Evolutionary conservation across 2,888 invertebrate genomes (phyloP).

Genomic region (Erebia aethiops): DNA sequence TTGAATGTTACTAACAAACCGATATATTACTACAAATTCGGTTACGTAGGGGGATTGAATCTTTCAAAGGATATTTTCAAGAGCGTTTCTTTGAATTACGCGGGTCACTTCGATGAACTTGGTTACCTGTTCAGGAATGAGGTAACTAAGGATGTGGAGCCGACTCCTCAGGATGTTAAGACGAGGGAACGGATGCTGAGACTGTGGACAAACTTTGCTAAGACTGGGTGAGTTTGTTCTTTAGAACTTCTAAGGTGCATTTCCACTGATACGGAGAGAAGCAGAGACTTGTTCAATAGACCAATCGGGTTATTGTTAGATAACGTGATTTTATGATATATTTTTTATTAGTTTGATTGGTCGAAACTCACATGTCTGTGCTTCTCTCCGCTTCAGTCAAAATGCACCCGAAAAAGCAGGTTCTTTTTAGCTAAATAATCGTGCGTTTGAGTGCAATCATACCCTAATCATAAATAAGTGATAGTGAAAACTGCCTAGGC

Average conservation of each 20-base stretch:
- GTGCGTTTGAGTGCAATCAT: neutral
- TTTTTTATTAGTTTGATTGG: no score
- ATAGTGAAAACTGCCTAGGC: no score
- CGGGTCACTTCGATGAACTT: conserved; percentile 68
- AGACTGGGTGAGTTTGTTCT: conserved; percentile 65
- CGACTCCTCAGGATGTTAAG: conserved; percentile 63
- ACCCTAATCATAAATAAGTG: neutral
- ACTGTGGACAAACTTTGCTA: conserved; percentile 78
- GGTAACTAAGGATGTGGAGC: conserved; percentile 58
- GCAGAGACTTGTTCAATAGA: no score
- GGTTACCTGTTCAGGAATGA: conserved; percentile 70
- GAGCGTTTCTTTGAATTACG: conserved; percentile 51
- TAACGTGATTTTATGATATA: no score
- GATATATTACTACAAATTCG: conserved; percentile 70
- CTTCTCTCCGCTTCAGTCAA: no score
- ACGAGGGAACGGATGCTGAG: conserved; percentile 71
- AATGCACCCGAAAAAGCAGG: no score
- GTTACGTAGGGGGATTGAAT: conserved; percentile 70
- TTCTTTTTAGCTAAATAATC: no score
- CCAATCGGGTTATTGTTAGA: no score
- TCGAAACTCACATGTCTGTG: no score
- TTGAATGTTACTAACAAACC: conserved; percentile 65
- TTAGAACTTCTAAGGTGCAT: no score
- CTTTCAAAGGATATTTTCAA: conserved; percentile 49
- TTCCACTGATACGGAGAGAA: no score